phyloP scores from a whole-genome alignment of 2,888 invertebrate genomes.

The Epistrophe grossulariae region DNA sequence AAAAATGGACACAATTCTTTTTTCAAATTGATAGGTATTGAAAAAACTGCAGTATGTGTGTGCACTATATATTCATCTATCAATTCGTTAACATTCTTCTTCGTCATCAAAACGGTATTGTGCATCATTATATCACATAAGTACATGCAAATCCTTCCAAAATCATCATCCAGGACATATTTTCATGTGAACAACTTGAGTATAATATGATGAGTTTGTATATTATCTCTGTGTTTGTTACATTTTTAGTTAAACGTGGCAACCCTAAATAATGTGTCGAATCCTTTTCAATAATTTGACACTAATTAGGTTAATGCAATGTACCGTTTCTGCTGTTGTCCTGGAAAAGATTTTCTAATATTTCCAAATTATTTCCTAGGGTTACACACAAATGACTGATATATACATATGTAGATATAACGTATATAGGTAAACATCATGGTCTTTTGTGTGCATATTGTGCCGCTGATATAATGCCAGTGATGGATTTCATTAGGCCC shows the following conservation, averaged over 20 bases:
- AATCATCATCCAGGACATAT: conserved; percentile 20
- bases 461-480: neutral
- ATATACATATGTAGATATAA: too few relatives aligned
- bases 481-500: conserved; percentile 46
- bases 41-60: neutral
- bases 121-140: conserved; percentile 60
- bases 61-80: neutral
- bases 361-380: conserved; percentile 37
- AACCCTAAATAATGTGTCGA: conserved; percentile 21
- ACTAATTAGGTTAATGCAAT: conserved; percentile 62
- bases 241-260: conserved; percentile 33
- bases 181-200: neutral
- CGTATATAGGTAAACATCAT: conserved; percentile 3
- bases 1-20: conserved; percentile 2
- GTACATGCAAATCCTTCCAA: conserved; percentile 54
- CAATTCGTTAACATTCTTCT: neutral
- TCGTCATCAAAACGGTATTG: conserved; percentile 31
- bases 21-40: neutral
- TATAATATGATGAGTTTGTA: neutral
- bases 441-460: neutral
- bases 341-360: conserved; percentile 19
- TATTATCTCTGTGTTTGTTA: neutral
- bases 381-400: neutral
- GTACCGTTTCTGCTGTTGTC: conserved; percentile 12
- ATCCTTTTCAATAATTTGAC: conserved; percentile 69